These are phyloP conservation scores for Pygocentrus nattereri DNA, from an alignment of 2,797 vertebrate genomes.

Conservation along the genomic window DNA sequence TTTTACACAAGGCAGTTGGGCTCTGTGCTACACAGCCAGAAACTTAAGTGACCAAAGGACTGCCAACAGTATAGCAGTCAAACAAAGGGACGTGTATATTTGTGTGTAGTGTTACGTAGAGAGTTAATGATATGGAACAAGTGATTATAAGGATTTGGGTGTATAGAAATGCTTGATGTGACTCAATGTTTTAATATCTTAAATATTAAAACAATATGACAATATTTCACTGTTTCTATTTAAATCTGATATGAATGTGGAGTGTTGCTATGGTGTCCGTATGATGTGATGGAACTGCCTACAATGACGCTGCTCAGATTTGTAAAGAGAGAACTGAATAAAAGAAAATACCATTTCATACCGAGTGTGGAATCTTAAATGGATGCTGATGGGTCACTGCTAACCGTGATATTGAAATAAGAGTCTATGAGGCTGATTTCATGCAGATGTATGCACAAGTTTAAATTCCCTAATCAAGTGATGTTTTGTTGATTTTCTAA, in stretches of 20 bases:
- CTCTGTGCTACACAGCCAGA: slow-evolving; percentile 18
- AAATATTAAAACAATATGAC: slow-evolving; percentile 43
- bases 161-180: slow-evolving; percentile 48
- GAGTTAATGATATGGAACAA: slow-evolving; percentile 5
- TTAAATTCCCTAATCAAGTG: background rate
- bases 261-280: slow-evolving; percentile 64
- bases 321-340: slow-evolving; percentile 55
- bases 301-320: slow-evolving; percentile 56
- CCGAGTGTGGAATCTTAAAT: slow-evolving; percentile 7
- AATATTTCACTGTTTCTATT: slow-evolving; percentile 43
- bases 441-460: background rate
- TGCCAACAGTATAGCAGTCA: slow-evolving; percentile 23
- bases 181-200: slow-evolving; percentile 28
- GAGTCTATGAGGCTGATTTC: background rate
- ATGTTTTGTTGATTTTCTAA: too few relatives aligned
- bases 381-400: background rate
- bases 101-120: slow-evolving; percentile 16
- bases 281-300: slow-evolving; percentile 66
- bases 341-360: slow-evolving; percentile 35
- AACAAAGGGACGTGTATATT: slow-evolving; percentile 18
- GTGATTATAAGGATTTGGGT: slow-evolving; percentile 29
- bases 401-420: background rate
- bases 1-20: slow-evolving; percentile 28
- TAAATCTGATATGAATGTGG: slow-evolving; percentile 49
- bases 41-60: slow-evolving; percentile 37